A percentile compares a stretch with the other conserved stretches of the same genome.
These are phyloP conservation scores for Taxidea taxus DNA, from an alignment of 2,113 vertebrate species.

Conservation along the genomic window DNA sequence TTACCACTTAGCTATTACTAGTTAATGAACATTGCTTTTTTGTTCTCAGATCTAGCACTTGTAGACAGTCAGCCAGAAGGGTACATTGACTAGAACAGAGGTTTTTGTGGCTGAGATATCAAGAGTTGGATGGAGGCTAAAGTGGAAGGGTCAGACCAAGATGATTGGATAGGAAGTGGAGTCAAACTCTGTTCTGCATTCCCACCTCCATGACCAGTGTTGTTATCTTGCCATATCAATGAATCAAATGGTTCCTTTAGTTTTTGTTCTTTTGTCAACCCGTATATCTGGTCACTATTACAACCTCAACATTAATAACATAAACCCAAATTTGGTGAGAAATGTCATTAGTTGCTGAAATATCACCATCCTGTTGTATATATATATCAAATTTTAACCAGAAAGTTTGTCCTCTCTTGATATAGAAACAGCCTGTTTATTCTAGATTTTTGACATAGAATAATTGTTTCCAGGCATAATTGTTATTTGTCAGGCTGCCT, in stretches of 20 bases:
- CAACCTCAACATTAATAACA: background rate
- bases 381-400: background rate
- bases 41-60: background rate
- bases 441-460: background rate
- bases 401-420: background rate
- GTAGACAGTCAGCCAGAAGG: background rate
- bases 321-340: background rate
- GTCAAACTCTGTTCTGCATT: background rate
- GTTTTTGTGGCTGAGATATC: background rate
- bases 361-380: background rate
- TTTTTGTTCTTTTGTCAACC: background rate
- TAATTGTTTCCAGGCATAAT: background rate
- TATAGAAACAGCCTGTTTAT: background rate
- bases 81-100: background rate
- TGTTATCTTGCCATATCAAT: background rate
- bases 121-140: background rate
- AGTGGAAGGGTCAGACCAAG: background rate
- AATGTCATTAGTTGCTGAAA: background rate
- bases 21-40: background rate
- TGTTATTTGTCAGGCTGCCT: background rate
- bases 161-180: background rate
- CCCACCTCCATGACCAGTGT: background rate
- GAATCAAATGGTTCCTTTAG: background rate
- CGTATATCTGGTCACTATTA: background rate
- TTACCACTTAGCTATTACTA: background rate